Base-by-base conservation (phyloP, 2,113 vertebrate species). In the Pseudonaja textilis region DNA sequence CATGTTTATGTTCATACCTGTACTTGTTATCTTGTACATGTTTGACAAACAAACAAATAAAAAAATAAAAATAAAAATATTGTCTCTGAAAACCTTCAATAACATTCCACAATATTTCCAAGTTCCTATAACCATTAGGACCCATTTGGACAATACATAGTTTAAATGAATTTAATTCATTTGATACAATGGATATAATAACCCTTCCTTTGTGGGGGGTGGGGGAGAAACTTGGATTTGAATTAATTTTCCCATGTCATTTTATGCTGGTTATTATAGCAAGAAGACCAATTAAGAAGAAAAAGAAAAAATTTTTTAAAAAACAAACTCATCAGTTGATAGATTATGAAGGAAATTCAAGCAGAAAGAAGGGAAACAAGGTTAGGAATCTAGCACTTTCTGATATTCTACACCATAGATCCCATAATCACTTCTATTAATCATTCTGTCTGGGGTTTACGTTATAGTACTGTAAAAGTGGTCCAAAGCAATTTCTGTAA, bases 401-500 rank as follows among this genome's bases (percentile, higher is more conserved):
- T 81, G 74, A 42, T 42, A 81, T 81, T 42, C 22, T 81, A 81
- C 74, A 42, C 1, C 1, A 1, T 42, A 81, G 7, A 3, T 81
- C 74, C 34, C 74, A 39, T 81, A 81, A 81, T 81, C 34, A 22
- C 74, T 81, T 81, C 34, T 42, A 81, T 39, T 81, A 42, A 81
- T 22, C 74, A 42, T 81, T 39, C 74, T 81, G 16, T 34, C 34
- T 39, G 34, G 2, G 16, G 3, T 81, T 81, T 39, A 34, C 34
- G 3, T 18, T 74, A 39, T 3, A 74, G 6, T 20, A 39, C 1
- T 39, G 0, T n/a, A 69, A n/a, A n/a, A 50, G 16, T 39, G 20
- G 34, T 81, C 69, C 34, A 81, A 81, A 81, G 1, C 69, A 96
- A 95, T 88, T 94, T 88, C 87, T 93, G 90, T 86, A 92, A 91